Base-by-base conservation (phyloP, 2,888 invertebrate species). In the Lepidocyrtoides sp. region DNA sequence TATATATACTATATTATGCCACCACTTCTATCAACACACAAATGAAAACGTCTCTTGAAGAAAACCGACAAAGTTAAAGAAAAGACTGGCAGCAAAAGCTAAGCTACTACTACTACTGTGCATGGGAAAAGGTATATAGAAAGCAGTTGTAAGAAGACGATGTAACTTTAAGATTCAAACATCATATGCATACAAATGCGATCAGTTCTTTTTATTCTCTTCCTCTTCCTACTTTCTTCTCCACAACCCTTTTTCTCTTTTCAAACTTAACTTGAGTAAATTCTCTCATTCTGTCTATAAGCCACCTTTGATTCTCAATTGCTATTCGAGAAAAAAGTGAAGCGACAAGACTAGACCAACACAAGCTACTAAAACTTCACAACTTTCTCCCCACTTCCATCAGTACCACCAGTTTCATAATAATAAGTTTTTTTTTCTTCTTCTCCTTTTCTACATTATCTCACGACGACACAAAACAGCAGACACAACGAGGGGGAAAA, bases 111-210 rank as follows among this genome's bases (percentile, higher is more conserved):
- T 41, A 41, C 41, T 41, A 41, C 41, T 41, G 12, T 14, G 12
- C 48, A 57, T 5, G 1, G 20, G 7, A 51, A n/a, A 41, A 57
- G 20, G 60, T 20, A 82, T 10, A 26, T 36, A 63, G 20, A 48
- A 44, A 57, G 57, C 54, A 57, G 51, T 77, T 77, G 48, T 72
- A 48, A 12, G 48, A 51, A 29, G 89, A 77, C 85, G 60, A 91
- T 72, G 83, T 72, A 84, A 87, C 90, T 91, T 91, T 81, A 93
- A 92, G 91, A 91, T 92, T 92, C 92, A 60, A 77, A 84, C 91
- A 92, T 92, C 91, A 86, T 91, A 93, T 93, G 93, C 93, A 93
- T 93, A 93, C 93, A 92, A 93, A 93, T 93, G 92, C 89, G 91
- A 92, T 92, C 92, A 93, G 90, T 91, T 92, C 92, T 89, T 93